Evolutionary conservation across 2,888 invertebrate species (phyloP).

Genomic region (Poecilobothrus nobilitatus): DNA sequence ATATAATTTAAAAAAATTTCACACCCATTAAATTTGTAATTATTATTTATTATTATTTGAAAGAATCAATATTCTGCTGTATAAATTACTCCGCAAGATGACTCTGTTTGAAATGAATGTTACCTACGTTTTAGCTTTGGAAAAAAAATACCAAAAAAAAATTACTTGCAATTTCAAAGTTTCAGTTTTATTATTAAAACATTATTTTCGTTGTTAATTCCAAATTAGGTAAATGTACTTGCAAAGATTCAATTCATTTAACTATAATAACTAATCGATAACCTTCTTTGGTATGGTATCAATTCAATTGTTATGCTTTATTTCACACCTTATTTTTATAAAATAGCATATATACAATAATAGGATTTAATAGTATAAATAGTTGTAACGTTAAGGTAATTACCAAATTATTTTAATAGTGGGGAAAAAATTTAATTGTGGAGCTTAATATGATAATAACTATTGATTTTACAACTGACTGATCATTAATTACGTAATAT

Average conservation of each 20-base stretch:
- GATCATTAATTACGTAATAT: no score
- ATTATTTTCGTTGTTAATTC: not conserved
- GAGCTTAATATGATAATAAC: no score
- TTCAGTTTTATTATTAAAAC: not conserved
- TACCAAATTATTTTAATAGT: no score
- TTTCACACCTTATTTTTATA: not conserved
- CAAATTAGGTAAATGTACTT: slow-evolving; percentile 1
- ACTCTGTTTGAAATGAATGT: not conserved
- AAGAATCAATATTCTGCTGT: not conserved
- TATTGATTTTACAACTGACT: no score
- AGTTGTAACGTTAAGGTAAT: no score
- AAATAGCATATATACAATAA: not conserved
- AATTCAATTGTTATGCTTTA: not conserved
- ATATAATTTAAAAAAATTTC: not conserved
- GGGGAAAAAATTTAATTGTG: no score
- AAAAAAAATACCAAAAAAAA: no score
- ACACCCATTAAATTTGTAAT: not conserved
- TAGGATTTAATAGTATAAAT: no score
- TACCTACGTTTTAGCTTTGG: no score
- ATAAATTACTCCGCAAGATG: not conserved
- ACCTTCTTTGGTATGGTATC: not conserved
- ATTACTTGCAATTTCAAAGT: no score
- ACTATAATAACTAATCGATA: not conserved
- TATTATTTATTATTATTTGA: not conserved
- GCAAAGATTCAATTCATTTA: not conserved